Evolutionary conservation across 2,113 vertebrate genomes (phyloP), one percentile per base, ranked within the genome.

Genomic region (Corythoichthys haematopterus): DNA sequence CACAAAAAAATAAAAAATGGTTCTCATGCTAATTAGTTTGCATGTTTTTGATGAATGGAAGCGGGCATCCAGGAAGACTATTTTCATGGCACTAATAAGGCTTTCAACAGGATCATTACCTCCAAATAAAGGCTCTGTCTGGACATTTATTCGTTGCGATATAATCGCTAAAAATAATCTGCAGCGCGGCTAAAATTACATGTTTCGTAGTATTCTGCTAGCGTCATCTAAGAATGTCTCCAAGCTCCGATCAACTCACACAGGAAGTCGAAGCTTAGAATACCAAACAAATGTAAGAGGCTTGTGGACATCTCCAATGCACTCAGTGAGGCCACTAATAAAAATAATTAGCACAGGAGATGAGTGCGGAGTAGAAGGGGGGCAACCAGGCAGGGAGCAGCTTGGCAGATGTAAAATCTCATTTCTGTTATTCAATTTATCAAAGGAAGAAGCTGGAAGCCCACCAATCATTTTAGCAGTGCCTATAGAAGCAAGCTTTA

Each of bases 381-480:
- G 71, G 75, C 74, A 78, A 79, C 72, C 48, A 74, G 58, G 20
- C 38, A 45, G 66, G 52, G 85, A 78, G 72, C 68, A 2, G 83
- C 76, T 78, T 80, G 83, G 85, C 84, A 85, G 87, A 87, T 87
- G 81, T 77, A 83, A 87, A 88, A 88, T 89, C 84, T 87, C 81
- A 88, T 88, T 86, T 88, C 80, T 82, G 76, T 86, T 86, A 88
- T 90, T 88, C 75, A 85, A 88, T 88, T 90, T 87, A 83, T 82
- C 80, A 71, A 75, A 75, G 81, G 50, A 56, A 15, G 61, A 78
- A 77, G 80, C 86, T 88, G 88, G 85, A 89, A 88, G 86, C 78
- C 69, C 81, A 84, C 78, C 71, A 76, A 88, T 89, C 85, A 87
- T 79, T 71, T 77, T 76, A 78, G 80, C 75, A 77, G 64, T 78